Evolutionary conservation across 2,113 vertebrate species (phyloP).

Genomic region (Chroicocephalus ridibundus): DNA sequence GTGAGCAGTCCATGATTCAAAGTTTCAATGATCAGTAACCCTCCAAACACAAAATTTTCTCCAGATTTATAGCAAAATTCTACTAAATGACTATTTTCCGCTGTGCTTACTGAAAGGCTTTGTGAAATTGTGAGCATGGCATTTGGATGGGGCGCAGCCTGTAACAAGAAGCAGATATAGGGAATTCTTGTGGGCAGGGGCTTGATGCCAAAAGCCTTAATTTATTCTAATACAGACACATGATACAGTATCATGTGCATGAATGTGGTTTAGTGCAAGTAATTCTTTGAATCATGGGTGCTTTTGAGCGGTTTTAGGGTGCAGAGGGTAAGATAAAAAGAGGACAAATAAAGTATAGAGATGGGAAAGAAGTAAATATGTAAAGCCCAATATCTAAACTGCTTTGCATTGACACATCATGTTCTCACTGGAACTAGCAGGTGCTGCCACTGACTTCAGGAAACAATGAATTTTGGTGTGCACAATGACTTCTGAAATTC

Average conservation of each 20-base stretch:
- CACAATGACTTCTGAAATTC: not conserved
- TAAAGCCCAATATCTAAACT: not conserved
- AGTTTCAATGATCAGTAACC: not conserved
- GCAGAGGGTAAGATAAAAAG: not conserved
- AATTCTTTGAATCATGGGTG: not conserved
- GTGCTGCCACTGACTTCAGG: not conserved
- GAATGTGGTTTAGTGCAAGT: not conserved
- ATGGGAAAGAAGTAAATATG: not conserved
- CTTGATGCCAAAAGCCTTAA: not conserved
- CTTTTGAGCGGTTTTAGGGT: not conserved
- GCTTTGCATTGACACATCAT: not conserved
- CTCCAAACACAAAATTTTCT: not conserved
- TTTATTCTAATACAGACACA: not conserved
- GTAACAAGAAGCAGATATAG: not conserved
- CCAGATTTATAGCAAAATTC: not conserved
- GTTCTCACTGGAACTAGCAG: not conserved
- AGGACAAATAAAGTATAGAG: not conserved
- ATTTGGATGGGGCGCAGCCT: not conserved
- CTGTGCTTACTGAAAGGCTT: not conserved
- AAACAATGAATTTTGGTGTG: not conserved
- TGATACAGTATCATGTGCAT: not conserved
- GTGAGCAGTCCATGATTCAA: not conserved
- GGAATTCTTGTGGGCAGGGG: not conserved
- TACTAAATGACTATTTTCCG: not conserved
- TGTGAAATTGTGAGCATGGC: not conserved